phyloP scores from a whole-genome alignment of 2,113 vertebrate genomes.

The Lanius collurio region DNA sequence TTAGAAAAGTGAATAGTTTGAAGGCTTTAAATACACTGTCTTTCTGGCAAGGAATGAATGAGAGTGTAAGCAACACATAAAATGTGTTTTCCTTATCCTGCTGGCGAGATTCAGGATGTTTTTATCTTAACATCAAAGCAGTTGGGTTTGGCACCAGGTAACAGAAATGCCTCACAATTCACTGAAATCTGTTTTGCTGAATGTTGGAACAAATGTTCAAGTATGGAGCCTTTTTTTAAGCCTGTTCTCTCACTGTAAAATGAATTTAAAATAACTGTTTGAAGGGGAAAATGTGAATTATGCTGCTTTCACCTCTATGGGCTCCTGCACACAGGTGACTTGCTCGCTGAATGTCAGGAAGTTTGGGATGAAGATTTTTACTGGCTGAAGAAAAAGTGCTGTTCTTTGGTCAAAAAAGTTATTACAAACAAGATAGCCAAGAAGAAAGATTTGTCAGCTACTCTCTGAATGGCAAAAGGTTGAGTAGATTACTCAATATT shows the following conservation, averaged over 20 bases:
- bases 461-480: conserved; percentile 25
- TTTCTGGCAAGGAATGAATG: background rate
- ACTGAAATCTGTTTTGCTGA: background rate
- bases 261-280: background rate
- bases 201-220: background rate
- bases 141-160: background rate
- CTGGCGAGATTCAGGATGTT: background rate
- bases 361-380: background rate
- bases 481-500: conserved; percentile 42
- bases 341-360: background rate
- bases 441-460: conserved; percentile 33
- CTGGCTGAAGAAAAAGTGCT: background rate
- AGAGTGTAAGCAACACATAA: background rate
- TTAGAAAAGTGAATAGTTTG: background rate
- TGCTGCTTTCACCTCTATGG: background rate
- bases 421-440: conserved; percentile 21
- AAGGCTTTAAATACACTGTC: background rate
- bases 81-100: background rate
- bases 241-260: background rate
- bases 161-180: background rate
- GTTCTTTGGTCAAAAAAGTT: conserved; percentile 11
- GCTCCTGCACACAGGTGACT: background rate
- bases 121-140: conserved; percentile 9
- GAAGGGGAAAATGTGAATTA: background rate
- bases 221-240: background rate